phyloP scores from a whole-genome alignment of 1,140 invertebrate species.

The Drosophila quadrilineata region DNA sequence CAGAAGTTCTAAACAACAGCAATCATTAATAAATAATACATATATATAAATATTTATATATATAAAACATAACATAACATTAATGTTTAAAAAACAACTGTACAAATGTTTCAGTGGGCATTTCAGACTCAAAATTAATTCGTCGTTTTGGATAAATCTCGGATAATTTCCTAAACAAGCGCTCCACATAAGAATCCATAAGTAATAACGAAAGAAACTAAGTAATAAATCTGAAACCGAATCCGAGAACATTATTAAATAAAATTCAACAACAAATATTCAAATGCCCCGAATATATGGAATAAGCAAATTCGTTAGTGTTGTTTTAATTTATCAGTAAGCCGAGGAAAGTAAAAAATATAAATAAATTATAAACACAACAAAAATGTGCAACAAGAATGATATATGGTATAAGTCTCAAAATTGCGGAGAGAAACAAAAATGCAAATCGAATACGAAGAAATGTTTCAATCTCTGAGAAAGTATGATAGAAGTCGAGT shows the following conservation, averaged over 20 bases:
- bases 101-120: slow-evolving; percentile 38
- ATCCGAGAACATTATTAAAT: slow-evolving; percentile 58
- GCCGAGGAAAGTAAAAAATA: slow-evolving; percentile 42
- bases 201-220: too few species aligned
- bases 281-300: slow-evolving; percentile 20
- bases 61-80: slow-evolving; percentile 17
- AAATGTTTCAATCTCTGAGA: slow-evolving; percentile 6
- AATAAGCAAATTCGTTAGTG: slow-evolving; percentile 71
- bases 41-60: slow-evolving; percentile 3
- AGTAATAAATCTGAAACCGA: too few species aligned
- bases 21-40: background rate
- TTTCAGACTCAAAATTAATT: too few species aligned
- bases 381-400: slow-evolving; percentile 53
- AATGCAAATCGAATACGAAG: slow-evolving; percentile 10
- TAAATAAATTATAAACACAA: slow-evolving; percentile 17
- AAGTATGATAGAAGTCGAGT: slow-evolving; percentile 19
- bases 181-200: too few species aligned
- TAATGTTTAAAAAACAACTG: slow-evolving; percentile 32
- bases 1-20: slow-evolving; percentile 5
- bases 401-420: slow-evolving; percentile 55
- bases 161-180: too few species aligned
- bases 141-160: too few species aligned
- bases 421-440: slow-evolving; percentile 33
- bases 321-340: slow-evolving; percentile 79
- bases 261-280: slow-evolving; percentile 13